These are phyloP conservation scores for Drosophila affinis DNA, from an alignment of 2,888 invertebrate species.

Conservation along the genomic window DNA sequence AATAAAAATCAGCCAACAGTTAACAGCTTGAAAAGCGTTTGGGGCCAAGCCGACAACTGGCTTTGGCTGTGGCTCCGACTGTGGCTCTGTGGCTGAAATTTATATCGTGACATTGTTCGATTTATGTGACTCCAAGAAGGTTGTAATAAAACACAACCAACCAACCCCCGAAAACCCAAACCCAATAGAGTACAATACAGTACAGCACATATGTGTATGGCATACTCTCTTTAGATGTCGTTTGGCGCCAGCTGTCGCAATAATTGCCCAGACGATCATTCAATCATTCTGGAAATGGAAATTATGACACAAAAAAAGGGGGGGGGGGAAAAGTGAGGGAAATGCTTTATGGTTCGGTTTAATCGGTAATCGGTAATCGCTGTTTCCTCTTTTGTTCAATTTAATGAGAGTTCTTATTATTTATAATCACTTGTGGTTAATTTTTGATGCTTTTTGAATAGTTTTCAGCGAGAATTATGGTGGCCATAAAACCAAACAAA, in stretches of 20 bases:
- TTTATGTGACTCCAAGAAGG: slow-evolving; percentile 69
- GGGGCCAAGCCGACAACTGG: slow-evolving; percentile 26
- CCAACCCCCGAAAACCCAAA: slow-evolving; percentile 5
- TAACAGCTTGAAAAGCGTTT: slow-evolving; percentile 47
- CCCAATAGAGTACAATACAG: neutral
- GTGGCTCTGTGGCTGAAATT: slow-evolving; percentile 56
- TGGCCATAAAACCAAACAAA: neutral
- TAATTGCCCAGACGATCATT: slow-evolving; percentile 63
- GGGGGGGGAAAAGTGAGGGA: neutral
- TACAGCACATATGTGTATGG: slow-evolving; percentile 32
- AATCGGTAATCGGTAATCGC: neutral
- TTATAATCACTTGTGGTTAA: neutral
- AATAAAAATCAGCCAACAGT: slow-evolving; percentile 65
- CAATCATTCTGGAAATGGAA: slow-evolving; percentile 1
- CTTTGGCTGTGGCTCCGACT: slow-evolving; percentile 28
- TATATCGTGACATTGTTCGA: slow-evolving; percentile 78
- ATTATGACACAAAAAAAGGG: no score
- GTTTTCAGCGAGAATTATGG: no score
- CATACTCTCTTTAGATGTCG: slow-evolving; percentile 30
- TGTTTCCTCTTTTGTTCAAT: neutral
- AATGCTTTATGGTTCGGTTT: neutral
- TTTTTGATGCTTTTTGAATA: neutral
- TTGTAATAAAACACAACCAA: slow-evolving; percentile 60
- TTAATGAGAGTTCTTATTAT: neutral
- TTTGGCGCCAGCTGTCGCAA: slow-evolving; percentile 66